Base-by-base conservation (phyloP, 2,797 vertebrate species). In the Crocodylus rhombifer region DNA sequence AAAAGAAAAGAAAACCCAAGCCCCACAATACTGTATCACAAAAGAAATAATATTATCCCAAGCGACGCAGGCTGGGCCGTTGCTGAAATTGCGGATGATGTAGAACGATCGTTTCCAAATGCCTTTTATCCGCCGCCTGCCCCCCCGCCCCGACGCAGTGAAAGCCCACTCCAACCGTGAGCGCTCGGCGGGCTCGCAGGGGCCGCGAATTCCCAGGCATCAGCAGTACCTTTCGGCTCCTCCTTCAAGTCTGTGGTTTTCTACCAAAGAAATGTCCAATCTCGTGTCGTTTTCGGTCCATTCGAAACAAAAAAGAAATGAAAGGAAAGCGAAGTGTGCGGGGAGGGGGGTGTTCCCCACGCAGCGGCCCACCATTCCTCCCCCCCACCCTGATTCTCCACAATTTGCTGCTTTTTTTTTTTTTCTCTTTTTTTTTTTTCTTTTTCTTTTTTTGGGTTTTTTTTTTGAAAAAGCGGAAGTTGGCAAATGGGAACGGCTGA, bases 21-120 rank as follows among this genome's bases (percentile, higher is more conserved):
- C 95, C 92, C 87, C 96, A 98, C 96, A 97, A 97, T 93, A 97
- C 96, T 96, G 96, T 86, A 88, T 96, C 96, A 96, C 96, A 6
- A 69, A 96, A 89, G 89, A 91, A 87, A 92, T 56, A 80, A 85
- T 77, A 87, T 26, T 82, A 86, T 87, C 94, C 94, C 92, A 88
- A 91, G 93, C 89, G 92, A 89, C 88, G 87, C 71, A 7, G 93
- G 95, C 62, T 28, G 5, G 84, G 80, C 75, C 79, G 87, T 93
- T 87, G 93, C 93, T 1, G 12, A 79, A 92, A 74, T 74, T 14
- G 15, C 51, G 84, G 92, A 77, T 8, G 42, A 82, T 4, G 4
- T 69, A 75, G 73, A 65, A 82, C 61, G 20, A 6, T 5, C 28
- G 85, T 30, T 87, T 89, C 93, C 75, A 51, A 26, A 42, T 0